phyloP scores from a whole-genome alignment of 53 echinoderm and acorn worm genomes.

The Mesocentrotus franciscanus region DNA sequence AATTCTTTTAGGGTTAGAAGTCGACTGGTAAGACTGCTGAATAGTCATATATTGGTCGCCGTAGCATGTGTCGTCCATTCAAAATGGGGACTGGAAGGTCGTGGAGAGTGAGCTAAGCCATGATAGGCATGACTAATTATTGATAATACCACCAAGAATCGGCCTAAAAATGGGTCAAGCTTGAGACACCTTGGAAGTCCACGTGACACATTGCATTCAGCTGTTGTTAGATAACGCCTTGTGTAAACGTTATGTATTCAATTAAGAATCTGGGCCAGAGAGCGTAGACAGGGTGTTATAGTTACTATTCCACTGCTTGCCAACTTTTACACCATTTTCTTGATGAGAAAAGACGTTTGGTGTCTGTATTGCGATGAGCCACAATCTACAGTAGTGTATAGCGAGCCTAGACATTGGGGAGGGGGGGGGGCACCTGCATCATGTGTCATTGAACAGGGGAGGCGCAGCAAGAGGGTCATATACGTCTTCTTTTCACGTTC shows the following conservation, averaged over 20 bases:
- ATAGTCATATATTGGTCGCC: not conserved
- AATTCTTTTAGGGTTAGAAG: not conserved
- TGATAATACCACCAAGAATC: not conserved
- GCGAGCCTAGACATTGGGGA: too few relatives aligned
- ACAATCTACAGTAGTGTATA: too few relatives aligned
- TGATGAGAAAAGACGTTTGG: not conserved
- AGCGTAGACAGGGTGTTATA: not conserved
- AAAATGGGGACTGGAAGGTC: not conserved
- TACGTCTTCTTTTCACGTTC: too few relatives aligned
- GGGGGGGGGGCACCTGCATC: too few relatives aligned
- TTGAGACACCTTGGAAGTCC: not conserved
- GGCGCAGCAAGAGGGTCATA: too few relatives aligned
- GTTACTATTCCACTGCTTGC: not conserved
- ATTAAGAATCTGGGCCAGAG: conserved; percentile 34
- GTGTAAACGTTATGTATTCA: conserved; percentile 42
- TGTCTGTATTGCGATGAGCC: not conserved
- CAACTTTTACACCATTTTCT: not conserved
- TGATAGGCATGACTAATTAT: not conserved
- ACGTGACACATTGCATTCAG: conserved; percentile 28
- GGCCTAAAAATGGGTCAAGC: conserved; percentile 24
- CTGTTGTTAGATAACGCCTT: conserved; percentile 6
- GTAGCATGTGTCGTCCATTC: not conserved
- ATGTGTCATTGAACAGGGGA: too few relatives aligned
- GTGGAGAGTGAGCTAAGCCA: not conserved
- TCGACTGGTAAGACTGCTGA: not conserved